Evolutionary conservation across 2,888 invertebrate genomes (phyloP).

Genomic region (Tinea semifulvella): DNA sequence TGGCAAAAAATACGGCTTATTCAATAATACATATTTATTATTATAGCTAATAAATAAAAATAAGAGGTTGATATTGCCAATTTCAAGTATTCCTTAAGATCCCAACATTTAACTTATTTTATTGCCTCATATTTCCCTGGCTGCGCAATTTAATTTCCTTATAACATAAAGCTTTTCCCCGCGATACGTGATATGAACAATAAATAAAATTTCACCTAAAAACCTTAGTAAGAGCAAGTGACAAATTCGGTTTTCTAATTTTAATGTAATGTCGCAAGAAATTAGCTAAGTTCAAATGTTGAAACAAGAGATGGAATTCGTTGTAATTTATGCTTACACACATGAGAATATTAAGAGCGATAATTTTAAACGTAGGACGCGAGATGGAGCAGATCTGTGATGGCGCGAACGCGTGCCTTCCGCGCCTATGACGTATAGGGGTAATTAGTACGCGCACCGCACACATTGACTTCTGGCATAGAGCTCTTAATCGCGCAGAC

Average conservation of each 20-base stretch:
- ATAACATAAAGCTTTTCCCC: background rate
- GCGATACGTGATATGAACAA: slow-evolving; percentile 9
- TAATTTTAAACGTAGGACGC: slow-evolving; percentile 20
- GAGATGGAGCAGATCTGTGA: slow-evolving; percentile 27
- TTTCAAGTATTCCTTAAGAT: background rate
- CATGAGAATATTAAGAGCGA: slow-evolving; percentile 34
- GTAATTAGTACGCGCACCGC: slow-evolving; percentile 34
- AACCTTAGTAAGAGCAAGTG: slow-evolving; percentile 9
- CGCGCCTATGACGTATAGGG: slow-evolving; percentile 39
- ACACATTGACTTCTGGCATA: slow-evolving; percentile 9
- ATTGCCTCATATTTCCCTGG: background rate
- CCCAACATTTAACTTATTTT: background rate
- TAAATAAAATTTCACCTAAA: slow-evolving; percentile 9
- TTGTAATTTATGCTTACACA: slow-evolving; percentile 45
- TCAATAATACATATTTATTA: too few relatives aligned
- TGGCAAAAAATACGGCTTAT: too few relatives aligned
- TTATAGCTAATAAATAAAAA: too few relatives aligned
- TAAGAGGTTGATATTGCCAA: too few relatives aligned
- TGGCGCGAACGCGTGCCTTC: slow-evolving; percentile 32
- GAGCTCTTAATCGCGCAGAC: slow-evolving; percentile 1
- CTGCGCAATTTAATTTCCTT: slow-evolving; percentile 2
- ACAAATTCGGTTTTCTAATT: slow-evolving; percentile 13
- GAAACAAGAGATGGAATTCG: slow-evolving; percentile 42
- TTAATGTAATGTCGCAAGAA: slow-evolving; percentile 13
- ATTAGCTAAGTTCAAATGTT: slow-evolving; percentile 40